Conservation (phyloP, 2,888 invertebrate genomes). For the Drosophila dives region DNA sequence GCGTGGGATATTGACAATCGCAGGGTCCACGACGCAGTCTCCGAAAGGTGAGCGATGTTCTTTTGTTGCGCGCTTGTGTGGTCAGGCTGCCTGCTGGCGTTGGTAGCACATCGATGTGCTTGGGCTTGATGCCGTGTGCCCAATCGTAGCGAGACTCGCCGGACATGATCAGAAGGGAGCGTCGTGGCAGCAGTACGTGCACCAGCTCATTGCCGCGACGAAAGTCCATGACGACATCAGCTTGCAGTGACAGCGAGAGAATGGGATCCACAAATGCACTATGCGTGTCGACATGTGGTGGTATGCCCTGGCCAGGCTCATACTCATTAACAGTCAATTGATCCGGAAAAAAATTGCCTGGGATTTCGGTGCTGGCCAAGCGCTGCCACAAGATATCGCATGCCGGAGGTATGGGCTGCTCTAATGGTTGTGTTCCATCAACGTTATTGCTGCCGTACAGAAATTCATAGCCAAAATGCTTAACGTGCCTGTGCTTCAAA, state of each 20-base stretch:
- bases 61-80: constrained; percentile 85
- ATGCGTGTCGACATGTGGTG: constrained; percentile 97
- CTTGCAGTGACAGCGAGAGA: constrained; percentile 92
- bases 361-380: constrained; percentile 73
- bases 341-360: constrained; percentile 87
- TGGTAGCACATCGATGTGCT: constrained; percentile 91
- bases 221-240: constrained; percentile 95
- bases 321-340: constrained; percentile 95
- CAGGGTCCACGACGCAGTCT: constrained; percentile 87
- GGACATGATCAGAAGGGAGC: constrained; percentile 92
- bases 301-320: constrained; percentile 95
- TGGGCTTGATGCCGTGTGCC: constrained; percentile 94
- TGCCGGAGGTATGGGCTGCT: constrained; percentile 89
- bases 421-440: constrained; percentile 89
- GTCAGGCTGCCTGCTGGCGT: constrained; percentile 86
- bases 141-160: constrained; percentile 92
- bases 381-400: constrained; percentile 88
- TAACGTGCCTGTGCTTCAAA: constrained; percentile 93
- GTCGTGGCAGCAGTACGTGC: constrained; percentile 88
- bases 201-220: constrained; percentile 87
- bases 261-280: constrained; percentile 96
- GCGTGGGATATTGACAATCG: constrained; percentile 87
- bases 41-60: constrained; percentile 95
- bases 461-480: constrained; percentile 97
- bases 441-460: constrained; percentile 94